phyloP scores from a whole-genome alignment of 2,888 invertebrate genomes.

The Tenthredo distinguenda region DNA sequence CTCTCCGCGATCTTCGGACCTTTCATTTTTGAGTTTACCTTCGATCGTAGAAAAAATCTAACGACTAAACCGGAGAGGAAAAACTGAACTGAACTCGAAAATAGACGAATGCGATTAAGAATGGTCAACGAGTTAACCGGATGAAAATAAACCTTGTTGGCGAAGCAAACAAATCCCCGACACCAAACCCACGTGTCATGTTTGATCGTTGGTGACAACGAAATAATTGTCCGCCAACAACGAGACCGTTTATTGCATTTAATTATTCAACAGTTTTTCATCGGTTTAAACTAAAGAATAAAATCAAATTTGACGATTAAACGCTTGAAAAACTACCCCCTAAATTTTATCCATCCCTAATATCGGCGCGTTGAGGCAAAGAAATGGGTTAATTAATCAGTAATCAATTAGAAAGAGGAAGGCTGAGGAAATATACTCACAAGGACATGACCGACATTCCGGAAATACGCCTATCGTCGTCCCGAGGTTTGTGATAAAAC shows the following conservation, averaged over 20 bases:
- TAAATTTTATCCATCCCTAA: neutral
- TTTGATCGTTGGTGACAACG: conserved; percentile 32
- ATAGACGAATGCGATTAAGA: neutral
- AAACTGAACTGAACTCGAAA: neutral
- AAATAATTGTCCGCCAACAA: neutral
- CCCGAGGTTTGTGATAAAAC: conserved; percentile 80
- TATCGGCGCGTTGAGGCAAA: neutral
- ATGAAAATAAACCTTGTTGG: conserved; percentile 39
- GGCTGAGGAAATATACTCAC: conserved; percentile 76
- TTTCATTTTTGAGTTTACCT: neutral
- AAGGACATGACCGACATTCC: conserved; percentile 82
- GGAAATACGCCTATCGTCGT: conserved; percentile 81
- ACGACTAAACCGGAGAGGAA: neutral
- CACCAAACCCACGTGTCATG: conserved; percentile 1
- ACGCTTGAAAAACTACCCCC: neutral
- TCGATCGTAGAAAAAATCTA: neutral
- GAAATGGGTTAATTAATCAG: neutral
- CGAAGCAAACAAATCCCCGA: conserved; percentile 29
- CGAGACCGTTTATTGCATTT: neutral
- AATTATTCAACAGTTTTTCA: neutral
- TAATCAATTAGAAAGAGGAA: conserved; percentile 4
- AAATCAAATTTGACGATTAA: conserved; percentile 23
- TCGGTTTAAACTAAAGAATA: neutral
- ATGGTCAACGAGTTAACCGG: conserved; percentile 24
- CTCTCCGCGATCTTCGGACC: neutral